These are phyloP conservation scores for Cirrhinus mrigala DNA, from an alignment of 2,797 vertebrate genomes.

Conservation along the genomic window DNA sequence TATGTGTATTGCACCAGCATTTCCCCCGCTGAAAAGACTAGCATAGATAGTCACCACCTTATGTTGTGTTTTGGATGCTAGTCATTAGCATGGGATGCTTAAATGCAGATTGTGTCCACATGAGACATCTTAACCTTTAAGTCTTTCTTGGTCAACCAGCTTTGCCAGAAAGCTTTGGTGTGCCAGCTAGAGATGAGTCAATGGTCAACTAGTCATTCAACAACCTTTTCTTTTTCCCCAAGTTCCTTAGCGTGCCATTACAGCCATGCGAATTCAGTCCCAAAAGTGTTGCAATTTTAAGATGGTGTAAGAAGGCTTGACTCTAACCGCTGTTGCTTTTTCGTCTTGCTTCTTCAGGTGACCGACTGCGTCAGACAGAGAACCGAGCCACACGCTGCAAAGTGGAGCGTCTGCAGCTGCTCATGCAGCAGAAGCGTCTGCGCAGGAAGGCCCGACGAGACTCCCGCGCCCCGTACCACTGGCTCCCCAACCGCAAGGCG, in stretches of 20 bases:
- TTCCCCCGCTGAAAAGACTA: neutral
- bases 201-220: neutral
- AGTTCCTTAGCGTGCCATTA: neutral
- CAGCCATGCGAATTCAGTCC: neutral
- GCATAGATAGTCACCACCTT: conserved; percentile 6
- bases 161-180: neutral
- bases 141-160: neutral
- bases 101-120: neutral
- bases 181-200: neutral
- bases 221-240: neutral
- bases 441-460: conserved; percentile 93
- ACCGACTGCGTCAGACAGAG: conserved; percentile 94
- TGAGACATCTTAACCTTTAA: neutral
- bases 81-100: conserved; percentile 1
- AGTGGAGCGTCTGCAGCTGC: conserved; percentile 94
- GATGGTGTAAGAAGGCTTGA: neutral
- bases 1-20: neutral
- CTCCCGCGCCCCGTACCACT: conserved; percentile 90
- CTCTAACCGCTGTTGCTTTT: neutral
- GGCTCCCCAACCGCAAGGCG: conserved; percentile 92
- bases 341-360: conserved; percentile 75
- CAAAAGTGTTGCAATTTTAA: neutral
- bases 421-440: conserved; percentile 96
- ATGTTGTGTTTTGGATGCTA: conserved; percentile 19
- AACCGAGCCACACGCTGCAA: conserved; percentile 97